Base-by-base conservation (phyloP, 2,113 vertebrate genomes). In the Pachyramphus minor region DNA sequence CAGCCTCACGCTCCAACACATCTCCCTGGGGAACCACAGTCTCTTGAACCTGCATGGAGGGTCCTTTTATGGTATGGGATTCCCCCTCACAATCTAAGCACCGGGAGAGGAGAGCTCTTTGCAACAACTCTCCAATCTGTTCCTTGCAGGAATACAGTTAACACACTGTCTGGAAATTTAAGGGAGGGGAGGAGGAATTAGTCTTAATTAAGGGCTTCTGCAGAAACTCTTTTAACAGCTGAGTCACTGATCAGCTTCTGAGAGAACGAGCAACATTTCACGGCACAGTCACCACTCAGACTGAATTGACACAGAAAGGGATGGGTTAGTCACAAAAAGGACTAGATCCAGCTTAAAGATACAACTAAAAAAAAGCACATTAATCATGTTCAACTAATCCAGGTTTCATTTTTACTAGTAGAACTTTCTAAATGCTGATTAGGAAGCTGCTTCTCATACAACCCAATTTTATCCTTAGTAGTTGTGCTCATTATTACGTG, bases 21-120 rank as follows among this genome's bases (percentile, higher is more conserved):
- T 8, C 10, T 37, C 39, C 16, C 24, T 14, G 37, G 39, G 19
- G 33, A 14, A 50, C 17, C 37, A 21, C 2, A 24, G 53, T 16
- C 23, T 13, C 1, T 2, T 50, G 23, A 86, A 35, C 11, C 21
- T 45, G 25, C 23, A 12, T 22, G 37, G 18, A 23, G 13, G 16
- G 6, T 25, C 22, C 10, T 30, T 53, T 22, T 9, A 24, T 0
- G 33, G n/a, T 5, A 35, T 0, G 3, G 41, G 24, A 64, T 68
- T 47, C 45, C 63, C 68, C 39, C 44, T 35, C 47, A 45, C 11
- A 45, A 24, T 14, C 8, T 0, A 42, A 47, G 33, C 25, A 50
- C 20, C 13, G 60, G 4, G 6, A 33, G 13, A 69, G 20, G 8
- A 79, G 5, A 14, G 18, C 17, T 60, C 39, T 71, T 78, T n/a